Evolutionary conservation across 2,113 vertebrate species (phyloP), one percentile per base, ranked within the genome.

Genomic region (Poeciliopsis occidentalis): DNA sequence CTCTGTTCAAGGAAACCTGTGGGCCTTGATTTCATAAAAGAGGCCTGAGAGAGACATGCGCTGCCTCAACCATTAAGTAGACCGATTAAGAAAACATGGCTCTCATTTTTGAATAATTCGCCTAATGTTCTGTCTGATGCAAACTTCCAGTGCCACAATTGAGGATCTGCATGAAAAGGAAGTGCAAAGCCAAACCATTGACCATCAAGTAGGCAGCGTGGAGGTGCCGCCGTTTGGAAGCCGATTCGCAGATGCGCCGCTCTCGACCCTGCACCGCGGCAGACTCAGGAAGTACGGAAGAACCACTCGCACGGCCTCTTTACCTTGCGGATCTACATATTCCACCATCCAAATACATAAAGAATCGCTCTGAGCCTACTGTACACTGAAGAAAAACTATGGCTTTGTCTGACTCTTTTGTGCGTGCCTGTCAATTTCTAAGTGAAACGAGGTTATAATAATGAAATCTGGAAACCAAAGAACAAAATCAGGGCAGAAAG

Each of bases 21-120:
- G n/a, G 34, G 4, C n/a, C 47, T 68, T 70, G 30, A 66, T 30
- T 84, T 41, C 71, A 31, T 68, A 76, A 64, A 64, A 73, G 54
- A 13, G 26, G 39, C 12, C 41, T 30, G 17, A 31, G 22, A 19
- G n/a, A 71, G 37, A 24, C 30, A 17, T 41, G 37, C 30, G 31
- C 61, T 39, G 6, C 24, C 34, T 27, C 2, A 60, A 65, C 71
- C 39, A 57, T 54, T 32, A 69, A 72, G 74, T 71, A 69, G 47
- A 75, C 19, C 26, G 37, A 54, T 63, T 22, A 76, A 85, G 61
- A 31, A 69, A 41, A 83, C 31, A 0, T 19, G 63, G 27, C 39
- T 78, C 81, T 61, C 64, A 31, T 37, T 68, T 89, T 60, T 63
- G 60, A 89, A 81, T 75, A n/a, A 67, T 66, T 69, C 19, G 6